Conservation (phyloP, 2,888 invertebrate genomes). For the Liposcelis brunnea region DNA sequence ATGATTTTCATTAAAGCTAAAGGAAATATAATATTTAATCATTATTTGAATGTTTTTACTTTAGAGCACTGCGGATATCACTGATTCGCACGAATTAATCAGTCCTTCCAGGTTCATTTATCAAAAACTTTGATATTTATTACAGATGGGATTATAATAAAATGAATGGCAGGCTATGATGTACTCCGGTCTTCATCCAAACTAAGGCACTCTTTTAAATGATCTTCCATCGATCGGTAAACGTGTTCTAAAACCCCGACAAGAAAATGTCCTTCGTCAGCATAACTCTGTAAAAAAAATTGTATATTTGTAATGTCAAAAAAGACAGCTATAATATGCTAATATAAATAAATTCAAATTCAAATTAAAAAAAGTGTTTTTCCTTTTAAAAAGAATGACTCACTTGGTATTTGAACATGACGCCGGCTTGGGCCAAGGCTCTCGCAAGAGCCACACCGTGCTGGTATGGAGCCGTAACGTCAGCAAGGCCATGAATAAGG, state of each 20-base stretch:
- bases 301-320: no score
- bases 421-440: constrained; percentile 70
- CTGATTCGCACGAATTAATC: no score
- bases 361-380: constrained; percentile 1
- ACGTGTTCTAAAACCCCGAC: constrained; percentile 76
- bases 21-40: no score
- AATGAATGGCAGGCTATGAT: constrained; percentile 4
- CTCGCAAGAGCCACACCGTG: constrained; percentile 80
- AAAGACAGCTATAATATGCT: no score
- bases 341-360: no score
- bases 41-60: no score
- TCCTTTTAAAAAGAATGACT: constrained; percentile 12
- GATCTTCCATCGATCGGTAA: constrained; percentile 86
- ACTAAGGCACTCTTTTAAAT: constrained; percentile 76
- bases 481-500: constrained; percentile 84
- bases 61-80: no score
- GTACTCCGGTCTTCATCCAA: constrained; percentile 36
- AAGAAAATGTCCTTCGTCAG: constrained; percentile 77
- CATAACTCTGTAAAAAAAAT: constrained; percentile 57
- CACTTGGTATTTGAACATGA: constrained; percentile 87
- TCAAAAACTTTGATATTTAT: no score
- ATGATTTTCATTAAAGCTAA: no score
- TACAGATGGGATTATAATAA: neutral
- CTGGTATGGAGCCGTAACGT: constrained; percentile 83
- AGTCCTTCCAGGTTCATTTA: no score